These are phyloP conservation scores for Aphelocoma californica DNA, from an alignment of 2,797 vertebrate species.

Conservation along the genomic window DNA sequence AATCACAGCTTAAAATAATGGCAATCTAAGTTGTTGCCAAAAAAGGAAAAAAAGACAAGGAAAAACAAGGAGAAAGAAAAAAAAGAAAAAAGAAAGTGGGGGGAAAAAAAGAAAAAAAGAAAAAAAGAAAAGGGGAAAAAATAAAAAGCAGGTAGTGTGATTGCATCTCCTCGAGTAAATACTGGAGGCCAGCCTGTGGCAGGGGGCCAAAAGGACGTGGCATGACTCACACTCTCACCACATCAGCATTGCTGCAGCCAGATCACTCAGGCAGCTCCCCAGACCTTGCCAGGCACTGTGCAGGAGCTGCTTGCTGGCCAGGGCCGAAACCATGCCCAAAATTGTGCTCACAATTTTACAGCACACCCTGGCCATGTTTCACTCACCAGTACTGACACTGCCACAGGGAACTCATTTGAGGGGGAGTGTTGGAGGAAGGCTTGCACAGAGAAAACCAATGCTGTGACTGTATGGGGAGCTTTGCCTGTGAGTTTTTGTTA, in stretches of 20 bases:
- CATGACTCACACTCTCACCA: neutral
- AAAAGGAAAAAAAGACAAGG: too few species aligned
- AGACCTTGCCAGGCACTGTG: neutral
- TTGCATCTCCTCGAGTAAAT: neutral
- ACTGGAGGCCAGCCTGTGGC: neutral
- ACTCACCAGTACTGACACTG: neutral
- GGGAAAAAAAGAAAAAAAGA: neutral
- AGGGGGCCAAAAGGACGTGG: neutral
- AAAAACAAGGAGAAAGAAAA: accelerated
- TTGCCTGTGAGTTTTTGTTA: neutral
- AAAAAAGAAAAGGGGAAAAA: accelerated
- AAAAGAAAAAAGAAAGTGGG: accelerated
- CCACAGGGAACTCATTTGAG: neutral
- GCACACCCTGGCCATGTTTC: neutral
- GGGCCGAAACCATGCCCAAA: neutral
- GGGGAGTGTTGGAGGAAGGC: neutral
- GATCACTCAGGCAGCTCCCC: neutral
- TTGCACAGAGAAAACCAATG: neutral
- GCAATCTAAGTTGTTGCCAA: neutral
- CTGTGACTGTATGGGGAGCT: neutral
- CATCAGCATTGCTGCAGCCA: neutral
- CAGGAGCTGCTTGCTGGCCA: accelerated
- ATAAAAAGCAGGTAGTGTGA: neutral
- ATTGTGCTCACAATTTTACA: neutral
- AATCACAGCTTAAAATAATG: neutral